Evolutionary conservation across 30 jellyfish, hydroid and myxozoan genomes (phyloP).

Genomic region (Aurelia aurita complex sp. Pacific): DNA sequence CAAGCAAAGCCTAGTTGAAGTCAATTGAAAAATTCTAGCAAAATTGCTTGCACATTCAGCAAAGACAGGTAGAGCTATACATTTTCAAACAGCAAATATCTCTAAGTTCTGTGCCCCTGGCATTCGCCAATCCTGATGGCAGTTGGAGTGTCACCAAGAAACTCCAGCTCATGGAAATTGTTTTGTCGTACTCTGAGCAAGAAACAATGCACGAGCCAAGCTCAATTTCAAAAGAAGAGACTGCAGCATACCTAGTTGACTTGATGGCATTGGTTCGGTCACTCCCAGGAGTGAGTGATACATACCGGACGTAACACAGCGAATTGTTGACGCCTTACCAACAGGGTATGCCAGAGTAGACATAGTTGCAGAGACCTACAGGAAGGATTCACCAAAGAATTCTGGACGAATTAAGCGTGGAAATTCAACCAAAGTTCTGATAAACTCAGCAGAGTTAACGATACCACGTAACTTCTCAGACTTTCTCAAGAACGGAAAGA

Average conservation of each 20-base stretch:
- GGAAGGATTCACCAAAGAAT: slow-evolving; percentile 30
- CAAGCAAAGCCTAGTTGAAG: slow-evolving; percentile 7
- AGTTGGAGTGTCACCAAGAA: slow-evolving; percentile 11
- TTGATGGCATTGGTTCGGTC: slow-evolving; percentile 62
- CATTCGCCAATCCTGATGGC: slow-evolving; percentile 28
- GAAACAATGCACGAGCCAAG: slow-evolving; percentile 19
- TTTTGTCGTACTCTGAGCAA: slow-evolving; percentile 25
- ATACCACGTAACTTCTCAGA: slow-evolving; percentile 61
- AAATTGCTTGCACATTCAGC: slow-evolving; percentile 46
- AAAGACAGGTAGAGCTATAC: too few species aligned
- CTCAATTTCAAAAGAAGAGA: slow-evolving; percentile 35
- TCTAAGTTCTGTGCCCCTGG: slow-evolving; percentile 27
- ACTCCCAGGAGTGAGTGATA: slow-evolving; percentile 32
- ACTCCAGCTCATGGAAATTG: slow-evolving; percentile 38
- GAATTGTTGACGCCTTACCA: slow-evolving; percentile 25
- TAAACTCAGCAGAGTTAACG: slow-evolving; percentile 26
- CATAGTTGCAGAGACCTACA: slow-evolving; percentile 66
- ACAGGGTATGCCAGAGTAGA: slow-evolving; percentile 51
- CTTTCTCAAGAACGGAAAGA: slow-evolving; percentile 58
- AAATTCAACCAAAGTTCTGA: slow-evolving; percentile 31
- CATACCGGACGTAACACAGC: slow-evolving; percentile 32
- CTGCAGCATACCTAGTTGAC: slow-evolving; percentile 59
- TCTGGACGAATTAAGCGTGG: slow-evolving; percentile 43
- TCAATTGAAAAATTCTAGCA: slow-evolving; percentile 22
- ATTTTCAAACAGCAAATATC: background rate